phyloP scores from a whole-genome alignment of 2,888 invertebrate species.

The Pachycephus smyrnensis region DNA sequence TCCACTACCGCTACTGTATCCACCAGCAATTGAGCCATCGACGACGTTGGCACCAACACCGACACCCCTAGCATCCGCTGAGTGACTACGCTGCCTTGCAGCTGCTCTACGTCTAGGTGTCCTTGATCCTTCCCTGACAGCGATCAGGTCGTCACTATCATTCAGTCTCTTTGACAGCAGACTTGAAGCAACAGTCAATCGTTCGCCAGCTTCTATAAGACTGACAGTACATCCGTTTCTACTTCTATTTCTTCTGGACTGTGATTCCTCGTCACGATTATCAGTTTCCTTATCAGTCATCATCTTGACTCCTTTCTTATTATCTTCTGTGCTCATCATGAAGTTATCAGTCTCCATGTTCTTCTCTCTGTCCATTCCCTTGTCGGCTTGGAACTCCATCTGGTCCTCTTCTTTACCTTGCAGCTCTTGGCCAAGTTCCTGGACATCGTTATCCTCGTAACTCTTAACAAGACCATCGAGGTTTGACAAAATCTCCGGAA shows the following conservation, averaged over 20 bases:
- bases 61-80: constrained; percentile 61
- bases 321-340: not conserved
- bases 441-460: constrained; percentile 31
- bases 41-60: not conserved
- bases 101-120: constrained; percentile 37
- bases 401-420: not conserved
- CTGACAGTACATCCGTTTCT: not conserved
- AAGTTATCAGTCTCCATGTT: not conserved
- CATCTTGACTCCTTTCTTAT: not conserved
- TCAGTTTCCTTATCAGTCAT: not conserved
- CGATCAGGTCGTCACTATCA: constrained; percentile 55
- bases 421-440: not conserved
- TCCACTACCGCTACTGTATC: not conserved
- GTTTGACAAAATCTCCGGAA: constrained; percentile 81
- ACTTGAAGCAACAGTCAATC: constrained; percentile 53
- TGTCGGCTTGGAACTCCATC: not conserved
- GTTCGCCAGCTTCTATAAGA: constrained; percentile 41
- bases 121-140: constrained; percentile 42
- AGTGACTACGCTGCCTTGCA: constrained; percentile 56
- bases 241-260: constrained; percentile 20
- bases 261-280: constrained; percentile 40
- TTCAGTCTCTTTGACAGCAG: constrained; percentile 45
- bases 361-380: not conserved
- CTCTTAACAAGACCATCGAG: constrained; percentile 69
- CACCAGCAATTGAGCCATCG: not conserved